Base-by-base conservation (phyloP, 2,888 invertebrate species). In the Tenodera sinensis region DNA sequence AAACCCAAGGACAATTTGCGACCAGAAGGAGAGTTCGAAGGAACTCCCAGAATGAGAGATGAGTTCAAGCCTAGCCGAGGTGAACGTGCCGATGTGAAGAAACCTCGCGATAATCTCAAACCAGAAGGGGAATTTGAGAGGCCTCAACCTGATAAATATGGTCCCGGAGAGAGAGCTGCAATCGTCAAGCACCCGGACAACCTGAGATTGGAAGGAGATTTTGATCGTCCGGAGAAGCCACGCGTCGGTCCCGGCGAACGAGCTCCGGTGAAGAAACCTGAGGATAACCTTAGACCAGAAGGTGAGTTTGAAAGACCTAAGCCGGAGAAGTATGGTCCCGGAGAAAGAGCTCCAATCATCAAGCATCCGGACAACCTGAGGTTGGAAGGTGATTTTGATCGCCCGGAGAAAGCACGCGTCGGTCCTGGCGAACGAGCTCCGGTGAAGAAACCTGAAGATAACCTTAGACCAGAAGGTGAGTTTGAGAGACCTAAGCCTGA, bases 181-280 rank as follows among this genome's bases (percentile, higher is more conserved):
- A 93, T 96, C 3, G 94, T 95, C 2, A 94, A 92, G 91, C 96
- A 95, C 91, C 95, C 96, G 92, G 96, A 97, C 92, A 95, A 96
- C 92, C 91, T 92, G 7, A 92, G 91, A 90, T 91, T 92, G 27
- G 92, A 92, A 90, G 92, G 92, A 9, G 92, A 92, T 71, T 92
- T 92, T 91, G 91, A 91, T 34, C 84, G 90, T 47, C 94, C 54
- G 30, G 93, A 93, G 28, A 92, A 92, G 89, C 91, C 92, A 3
- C 91, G 90, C 85, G 92, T 93, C 27, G 89, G 89, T 6, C 89
- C 90, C 25, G 92, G 92, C n/a, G n/a, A n/a, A n/a, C n/a, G n/a
- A n/a, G n/a, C n/a, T n/a, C n/a, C n/a, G n/a, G n/a, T n/a, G n/a
- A n/a, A n/a, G n/a, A n/a, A n/a, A n/a, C n/a, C n/a, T n/a, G n/a